These are phyloP conservation scores for Rhaphigaster nebulosa DNA, from an alignment of 2,888 invertebrate species.

Conservation along the genomic window DNA sequence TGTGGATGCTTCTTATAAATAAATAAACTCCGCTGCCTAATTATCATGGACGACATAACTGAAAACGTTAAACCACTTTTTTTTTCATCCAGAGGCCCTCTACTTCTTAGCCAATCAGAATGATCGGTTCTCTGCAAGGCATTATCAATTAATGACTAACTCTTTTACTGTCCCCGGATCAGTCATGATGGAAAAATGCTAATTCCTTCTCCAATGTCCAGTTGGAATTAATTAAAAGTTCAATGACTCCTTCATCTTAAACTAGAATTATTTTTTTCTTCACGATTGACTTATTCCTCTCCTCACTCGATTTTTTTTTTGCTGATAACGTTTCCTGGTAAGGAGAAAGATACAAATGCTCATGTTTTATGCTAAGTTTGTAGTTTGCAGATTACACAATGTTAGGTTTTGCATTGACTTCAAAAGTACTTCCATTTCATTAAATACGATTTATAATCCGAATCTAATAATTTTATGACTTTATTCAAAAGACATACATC, in stretches of 20 bases:
- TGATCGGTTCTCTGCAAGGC: neutral
- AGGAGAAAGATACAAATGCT: neutral
- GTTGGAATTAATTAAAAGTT: constrained; percentile 26
- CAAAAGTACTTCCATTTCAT: neutral
- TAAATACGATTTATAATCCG: neutral
- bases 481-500: too few species aligned
- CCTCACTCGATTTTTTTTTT: neutral
- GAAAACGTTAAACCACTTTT: neutral
- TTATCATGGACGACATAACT: neutral
- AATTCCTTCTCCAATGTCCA: constrained; percentile 26
- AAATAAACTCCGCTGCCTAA: neutral
- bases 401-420: neutral
- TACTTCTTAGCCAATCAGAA: neutral
- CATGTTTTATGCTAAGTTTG: neutral
- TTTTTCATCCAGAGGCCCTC: neutral
- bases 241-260: neutral
- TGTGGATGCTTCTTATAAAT: too few species aligned
- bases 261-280: neutral
- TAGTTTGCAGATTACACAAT: neutral
- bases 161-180: neutral
- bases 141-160: constrained; percentile 41
- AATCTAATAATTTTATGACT: too few species aligned
- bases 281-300: neutral
- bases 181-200: constrained; percentile 40
- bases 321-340: too few species aligned